These are phyloP conservation scores for Limnothrissa miodon DNA, from an alignment of 2,113 vertebrate species.

Conservation along the genomic window DNA sequence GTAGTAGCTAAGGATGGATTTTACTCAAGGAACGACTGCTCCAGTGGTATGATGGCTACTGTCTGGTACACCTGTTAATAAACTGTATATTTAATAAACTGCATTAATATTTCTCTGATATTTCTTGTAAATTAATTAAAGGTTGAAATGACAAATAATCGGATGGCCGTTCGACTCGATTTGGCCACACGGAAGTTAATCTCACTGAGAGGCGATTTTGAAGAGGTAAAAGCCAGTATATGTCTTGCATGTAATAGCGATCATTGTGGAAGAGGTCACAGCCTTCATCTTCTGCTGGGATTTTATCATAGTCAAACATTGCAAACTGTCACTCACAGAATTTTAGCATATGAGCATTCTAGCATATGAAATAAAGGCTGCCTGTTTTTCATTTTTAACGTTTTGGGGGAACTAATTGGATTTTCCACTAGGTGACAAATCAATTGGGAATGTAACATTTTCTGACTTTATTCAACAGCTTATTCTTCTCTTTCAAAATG, in stretches of 20 bases:
- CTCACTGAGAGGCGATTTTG: not conserved
- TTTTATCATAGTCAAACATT: not conserved
- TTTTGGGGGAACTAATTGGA: conserved; percentile 2
- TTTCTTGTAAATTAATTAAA: not conserved
- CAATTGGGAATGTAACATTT: not conserved
- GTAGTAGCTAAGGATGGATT: not conserved
- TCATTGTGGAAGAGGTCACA: not conserved
- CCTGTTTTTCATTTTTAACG: not conserved
- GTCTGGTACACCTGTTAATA: not conserved
- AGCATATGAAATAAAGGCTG: too few relatives aligned
- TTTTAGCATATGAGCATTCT: too few relatives aligned
- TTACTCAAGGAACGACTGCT: not conserved
- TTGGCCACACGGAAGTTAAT: not conserved
- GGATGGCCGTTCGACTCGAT: not conserved
- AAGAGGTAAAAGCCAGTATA: not conserved
- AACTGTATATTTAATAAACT: not conserved
- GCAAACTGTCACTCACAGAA: not conserved
- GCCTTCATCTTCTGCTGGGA: not conserved
- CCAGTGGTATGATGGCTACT: not conserved
- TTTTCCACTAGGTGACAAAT: not conserved
- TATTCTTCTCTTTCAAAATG: not conserved
- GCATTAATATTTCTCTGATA: too few relatives aligned
- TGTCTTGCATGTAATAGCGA: not conserved
- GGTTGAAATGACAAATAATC: not conserved
- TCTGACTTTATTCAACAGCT: not conserved